phyloP scores from a whole-genome alignment of 2,113 vertebrate genomes.

The Zosterops hypoxanthus region DNA sequence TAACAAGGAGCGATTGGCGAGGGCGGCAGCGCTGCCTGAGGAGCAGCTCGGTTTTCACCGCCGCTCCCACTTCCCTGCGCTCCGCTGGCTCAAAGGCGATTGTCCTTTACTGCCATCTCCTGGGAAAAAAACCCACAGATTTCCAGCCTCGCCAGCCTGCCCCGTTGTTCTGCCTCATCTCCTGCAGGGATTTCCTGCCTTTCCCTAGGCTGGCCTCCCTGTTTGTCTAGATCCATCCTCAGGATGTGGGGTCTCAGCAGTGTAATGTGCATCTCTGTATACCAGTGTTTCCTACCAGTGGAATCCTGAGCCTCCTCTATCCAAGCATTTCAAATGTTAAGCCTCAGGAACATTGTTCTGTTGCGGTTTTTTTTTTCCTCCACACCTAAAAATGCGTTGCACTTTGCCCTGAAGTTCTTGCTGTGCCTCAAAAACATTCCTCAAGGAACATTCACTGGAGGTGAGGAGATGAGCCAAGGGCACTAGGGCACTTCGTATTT shows the following conservation, averaged over 20 bases:
- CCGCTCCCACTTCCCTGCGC: not conserved
- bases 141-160: not conserved
- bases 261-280: not conserved
- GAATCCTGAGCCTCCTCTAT: not conserved
- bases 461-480: accelerated
- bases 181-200: conserved; percentile 5
- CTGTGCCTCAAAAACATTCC: not conserved
- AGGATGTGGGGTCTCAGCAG: not conserved
- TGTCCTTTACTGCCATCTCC: conserved; percentile 64
- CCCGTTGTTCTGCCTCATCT: not conserved
- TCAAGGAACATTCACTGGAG: not conserved
- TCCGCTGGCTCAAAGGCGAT: not conserved
- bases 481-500: not conserved
- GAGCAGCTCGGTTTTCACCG: not conserved
- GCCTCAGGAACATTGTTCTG: not conserved
- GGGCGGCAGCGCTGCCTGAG: not conserved
- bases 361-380: not conserved
- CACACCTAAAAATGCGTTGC: not conserved
- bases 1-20: not conserved
- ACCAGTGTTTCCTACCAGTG: not conserved
- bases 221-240: not conserved
- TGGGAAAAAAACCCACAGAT: not conserved
- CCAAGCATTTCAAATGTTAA: not conserved
- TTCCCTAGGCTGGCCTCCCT: not conserved
- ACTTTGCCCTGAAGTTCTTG: not conserved